Percentiles rank a stretch among this genome's conserved stretches.
These are phyloP conservation scores for Pelvicachromis taeniatus DNA, from an alignment of 2,113 vertebrate species.

Conservation along the genomic window DNA sequence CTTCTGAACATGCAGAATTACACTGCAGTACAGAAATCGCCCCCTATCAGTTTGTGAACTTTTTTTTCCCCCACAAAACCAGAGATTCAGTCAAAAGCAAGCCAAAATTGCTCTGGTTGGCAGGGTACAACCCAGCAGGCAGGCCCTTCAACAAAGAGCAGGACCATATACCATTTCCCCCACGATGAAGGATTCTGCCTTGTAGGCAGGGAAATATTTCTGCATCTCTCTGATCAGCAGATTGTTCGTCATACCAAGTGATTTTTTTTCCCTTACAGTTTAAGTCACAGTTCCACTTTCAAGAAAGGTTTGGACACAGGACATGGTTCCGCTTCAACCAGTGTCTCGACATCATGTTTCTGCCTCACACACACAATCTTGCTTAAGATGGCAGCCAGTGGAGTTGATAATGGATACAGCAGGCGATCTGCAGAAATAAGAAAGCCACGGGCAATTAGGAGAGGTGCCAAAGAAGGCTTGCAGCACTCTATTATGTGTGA, in stretches of 20 bases:
- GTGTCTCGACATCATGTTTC: neutral
- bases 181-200: neutral
- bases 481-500: slow-evolving; percentile 59
- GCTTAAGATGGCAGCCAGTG: slow-evolving; percentile 23
- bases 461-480: slow-evolving; percentile 56
- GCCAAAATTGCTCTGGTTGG: neutral
- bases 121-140: neutral
- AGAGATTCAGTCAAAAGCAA: neutral
- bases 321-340: neutral
- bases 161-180: neutral
- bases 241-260: neutral
- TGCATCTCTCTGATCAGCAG: neutral
- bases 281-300: neutral
- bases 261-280: neutral
- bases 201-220: neutral
- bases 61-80: neutral
- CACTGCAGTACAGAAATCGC: neutral
- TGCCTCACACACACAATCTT: neutral
- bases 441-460: slow-evolving; percentile 62
- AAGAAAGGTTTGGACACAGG: neutral
- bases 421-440: slow-evolving; percentile 33
- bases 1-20: neutral
- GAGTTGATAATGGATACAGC: slow-evolving; percentile 48
- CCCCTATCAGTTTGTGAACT: neutral
- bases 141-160: neutral